A percentile compares a stretch with the other conserved stretches of the same genome.
Evolutionary conservation across 2,888 invertebrate species (phyloP).

Genomic region (Podabrus alpinus): DNA sequence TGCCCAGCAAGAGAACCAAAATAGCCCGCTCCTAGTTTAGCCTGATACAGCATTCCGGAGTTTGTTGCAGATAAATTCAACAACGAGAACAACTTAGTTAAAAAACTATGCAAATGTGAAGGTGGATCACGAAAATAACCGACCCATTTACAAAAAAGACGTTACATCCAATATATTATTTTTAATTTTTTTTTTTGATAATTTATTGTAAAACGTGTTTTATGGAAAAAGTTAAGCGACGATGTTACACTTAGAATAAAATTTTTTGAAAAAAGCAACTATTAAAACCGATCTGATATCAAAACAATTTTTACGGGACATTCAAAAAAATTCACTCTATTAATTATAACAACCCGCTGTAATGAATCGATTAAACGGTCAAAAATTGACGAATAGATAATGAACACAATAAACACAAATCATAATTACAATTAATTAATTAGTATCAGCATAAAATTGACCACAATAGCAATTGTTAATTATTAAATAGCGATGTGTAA

Average conservation of each 20-base stretch:
- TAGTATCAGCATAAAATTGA: slow-evolving; percentile 5
- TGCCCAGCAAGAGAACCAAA: slow-evolving; percentile 34
- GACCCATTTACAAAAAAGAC: slow-evolving; percentile 32
- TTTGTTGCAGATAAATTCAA: slow-evolving; percentile 23
- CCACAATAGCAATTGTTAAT: slow-evolving; percentile 27
- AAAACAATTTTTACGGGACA: neutral
- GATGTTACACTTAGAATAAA: neutral
- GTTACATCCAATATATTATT: neutral
- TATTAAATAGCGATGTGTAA: slow-evolving; percentile 24
- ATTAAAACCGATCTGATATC: neutral
- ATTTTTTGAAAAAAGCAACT: neutral
- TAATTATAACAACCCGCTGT: neutral
- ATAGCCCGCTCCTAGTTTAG: slow-evolving; percentile 47
- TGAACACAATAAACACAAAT: neutral
- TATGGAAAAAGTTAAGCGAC: neutral
- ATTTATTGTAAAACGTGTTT: neutral
- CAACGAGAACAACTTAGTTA: slow-evolving; percentile 8
- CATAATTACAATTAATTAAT: neutral
- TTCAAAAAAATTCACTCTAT: neutral
- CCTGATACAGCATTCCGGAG: slow-evolving; percentile 38
- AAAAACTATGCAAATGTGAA: slow-evolving; percentile 27
- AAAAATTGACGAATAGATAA: neutral
- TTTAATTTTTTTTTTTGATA: neutral
- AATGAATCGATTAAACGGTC: neutral
- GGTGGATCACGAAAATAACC: slow-evolving; percentile 29